Percentiles rank a stretch among this genome's conserved stretches.
Conservation (phyloP, 2,797 vertebrate genomes). For the Xyrichtys novacula region DNA sequence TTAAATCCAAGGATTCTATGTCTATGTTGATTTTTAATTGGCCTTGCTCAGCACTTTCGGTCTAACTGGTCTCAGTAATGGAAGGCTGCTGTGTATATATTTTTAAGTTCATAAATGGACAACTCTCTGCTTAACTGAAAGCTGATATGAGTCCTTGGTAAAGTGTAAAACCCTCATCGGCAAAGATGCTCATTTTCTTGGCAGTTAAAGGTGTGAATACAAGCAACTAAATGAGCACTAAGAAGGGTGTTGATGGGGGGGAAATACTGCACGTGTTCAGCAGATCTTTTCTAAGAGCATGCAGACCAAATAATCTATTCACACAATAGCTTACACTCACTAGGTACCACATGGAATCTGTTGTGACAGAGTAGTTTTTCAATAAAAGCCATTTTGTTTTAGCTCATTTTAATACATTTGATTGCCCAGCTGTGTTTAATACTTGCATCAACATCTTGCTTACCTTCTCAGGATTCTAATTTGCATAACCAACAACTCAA, state of each 20-base stretch:
- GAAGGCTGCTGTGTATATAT: not conserved
- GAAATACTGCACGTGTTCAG: constrained; percentile 39
- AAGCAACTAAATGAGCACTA: constrained; percentile 48
- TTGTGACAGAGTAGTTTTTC: constrained; percentile 24
- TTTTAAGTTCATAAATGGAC: constrained; percentile 6
- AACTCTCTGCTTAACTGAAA: not conserved
- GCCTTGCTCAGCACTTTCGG: too few species aligned
- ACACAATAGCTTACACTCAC: constrained; percentile 3
- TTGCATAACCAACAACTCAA: too few species aligned
- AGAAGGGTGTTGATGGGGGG: constrained; percentile 44
- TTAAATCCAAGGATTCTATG: too few species aligned
- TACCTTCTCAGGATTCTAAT: too few species aligned
- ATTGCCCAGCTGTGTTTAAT: constrained; percentile 14
- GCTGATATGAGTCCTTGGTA: constrained; percentile 1
- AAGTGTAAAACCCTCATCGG: constrained; percentile 23
- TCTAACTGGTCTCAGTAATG: too few species aligned
- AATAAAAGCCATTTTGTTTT: constrained; percentile 26
- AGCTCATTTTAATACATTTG: constrained; percentile 41
- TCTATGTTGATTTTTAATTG: too few species aligned
- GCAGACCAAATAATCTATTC: not conserved
- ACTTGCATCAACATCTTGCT: too few species aligned
- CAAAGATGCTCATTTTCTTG: constrained; percentile 40
- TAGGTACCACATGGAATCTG: constrained; percentile 16
- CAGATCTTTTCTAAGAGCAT: constrained; percentile 14
- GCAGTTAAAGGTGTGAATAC: constrained; percentile 56